These are phyloP conservation scores for Dolichopus griseipennis DNA, from an alignment of 2,888 invertebrate genomes.

Conservation along the genomic window DNA sequence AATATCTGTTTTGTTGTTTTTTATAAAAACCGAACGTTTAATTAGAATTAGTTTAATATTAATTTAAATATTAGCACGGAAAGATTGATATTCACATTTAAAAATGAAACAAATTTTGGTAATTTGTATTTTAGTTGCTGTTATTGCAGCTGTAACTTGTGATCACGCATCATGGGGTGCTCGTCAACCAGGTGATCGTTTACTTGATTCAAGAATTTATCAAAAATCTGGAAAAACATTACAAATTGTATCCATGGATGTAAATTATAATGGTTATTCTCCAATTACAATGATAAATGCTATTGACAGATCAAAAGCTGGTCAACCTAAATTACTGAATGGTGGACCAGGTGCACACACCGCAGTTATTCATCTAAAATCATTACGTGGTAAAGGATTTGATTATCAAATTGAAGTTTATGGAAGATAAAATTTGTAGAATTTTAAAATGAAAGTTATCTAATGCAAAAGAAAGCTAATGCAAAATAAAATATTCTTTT, in stretches of 20 bases:
- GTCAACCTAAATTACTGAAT: slow-evolving; percentile 28
- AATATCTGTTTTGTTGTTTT: too few species aligned
- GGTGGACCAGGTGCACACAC: slow-evolving; percentile 36
- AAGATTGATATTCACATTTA: too few species aligned
- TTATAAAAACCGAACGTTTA: too few species aligned
- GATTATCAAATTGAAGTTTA: slow-evolving; percentile 39
- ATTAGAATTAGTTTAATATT: too few species aligned
- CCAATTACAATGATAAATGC: slow-evolving; percentile 14
- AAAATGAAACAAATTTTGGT: too few species aligned
- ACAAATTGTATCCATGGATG: not conserved
- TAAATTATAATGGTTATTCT: not conserved
- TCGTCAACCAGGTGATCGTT: not conserved
- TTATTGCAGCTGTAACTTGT: too few species aligned
- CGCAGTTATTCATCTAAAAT: slow-evolving; percentile 36
- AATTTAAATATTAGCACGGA: too few species aligned
- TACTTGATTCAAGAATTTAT: not conserved
- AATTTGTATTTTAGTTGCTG: too few species aligned
- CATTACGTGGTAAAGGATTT: slow-evolving; percentile 35
- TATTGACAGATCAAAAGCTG: slow-evolving; percentile 32
- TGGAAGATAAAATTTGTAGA: slow-evolving; percentile 23
- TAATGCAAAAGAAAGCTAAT: too few species aligned
- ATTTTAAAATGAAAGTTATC: too few species aligned
- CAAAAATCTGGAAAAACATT: not conserved
- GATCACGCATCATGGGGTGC: not conserved
- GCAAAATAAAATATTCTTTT: too few species aligned